Conservation (phyloP, 2,797 vertebrate genomes). For the Coracias cyanogaster region DNA sequence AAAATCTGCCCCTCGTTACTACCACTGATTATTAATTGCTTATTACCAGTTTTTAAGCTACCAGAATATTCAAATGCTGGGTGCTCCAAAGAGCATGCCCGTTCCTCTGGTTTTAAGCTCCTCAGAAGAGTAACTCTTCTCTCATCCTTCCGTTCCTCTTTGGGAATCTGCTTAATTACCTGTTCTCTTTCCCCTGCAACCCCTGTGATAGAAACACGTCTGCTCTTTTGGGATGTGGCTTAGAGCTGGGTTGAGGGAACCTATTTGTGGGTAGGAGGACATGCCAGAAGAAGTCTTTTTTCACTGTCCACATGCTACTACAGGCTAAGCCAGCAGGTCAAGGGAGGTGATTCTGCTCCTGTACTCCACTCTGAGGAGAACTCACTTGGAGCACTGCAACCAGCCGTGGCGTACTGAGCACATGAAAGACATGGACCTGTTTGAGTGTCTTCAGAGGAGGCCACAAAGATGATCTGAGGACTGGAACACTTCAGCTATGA, state of each 20-base stretch:
- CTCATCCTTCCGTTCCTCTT: not conserved
- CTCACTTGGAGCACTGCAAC: not conserved
- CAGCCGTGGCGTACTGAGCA: not conserved
- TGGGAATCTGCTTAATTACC: not conserved
- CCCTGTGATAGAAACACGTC: rapidly evolving
- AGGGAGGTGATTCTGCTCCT: not conserved
- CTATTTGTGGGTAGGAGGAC: rapidly evolving
- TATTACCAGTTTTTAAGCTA: not conserved
- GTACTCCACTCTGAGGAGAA: not conserved
- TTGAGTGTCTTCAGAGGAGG: not conserved
- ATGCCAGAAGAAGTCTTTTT: not conserved
- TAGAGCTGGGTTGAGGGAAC: not conserved
- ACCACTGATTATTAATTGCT: constrained; percentile 7
- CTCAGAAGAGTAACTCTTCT: not conserved
- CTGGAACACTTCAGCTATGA: not conserved
- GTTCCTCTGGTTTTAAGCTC: not conserved
- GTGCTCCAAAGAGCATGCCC: not conserved
- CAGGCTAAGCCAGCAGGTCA: not conserved
- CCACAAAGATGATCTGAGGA: not conserved
- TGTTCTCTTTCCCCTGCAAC: not conserved
- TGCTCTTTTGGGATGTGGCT: not conserved
- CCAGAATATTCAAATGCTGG: not conserved
- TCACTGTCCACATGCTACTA: rapidly evolving
- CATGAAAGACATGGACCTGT: not conserved
- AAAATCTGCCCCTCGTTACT: not conserved